A percentile compares a stretch with the other conserved stretches of the same genome.
phyloP scores from a whole-genome alignment of 2,888 invertebrate species.

The Drosophila mettleri region DNA sequence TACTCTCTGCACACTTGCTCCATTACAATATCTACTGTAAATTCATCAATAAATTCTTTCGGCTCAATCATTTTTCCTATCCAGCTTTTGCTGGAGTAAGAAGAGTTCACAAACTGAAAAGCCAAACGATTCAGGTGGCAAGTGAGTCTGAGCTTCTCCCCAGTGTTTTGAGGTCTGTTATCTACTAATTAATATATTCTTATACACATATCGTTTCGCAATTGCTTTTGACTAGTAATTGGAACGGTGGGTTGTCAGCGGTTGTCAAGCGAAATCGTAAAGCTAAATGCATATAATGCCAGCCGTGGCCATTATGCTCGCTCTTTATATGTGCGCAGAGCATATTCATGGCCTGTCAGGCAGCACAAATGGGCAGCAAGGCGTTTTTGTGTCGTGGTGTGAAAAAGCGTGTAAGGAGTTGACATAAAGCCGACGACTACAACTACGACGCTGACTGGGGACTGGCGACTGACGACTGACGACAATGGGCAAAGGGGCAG shows the following conservation, averaged over 20 bases:
- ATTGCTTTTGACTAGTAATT: conserved; percentile 20
- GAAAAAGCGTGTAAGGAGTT: conserved; percentile 85
- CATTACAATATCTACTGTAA: neutral
- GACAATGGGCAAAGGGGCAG: conserved; percentile 41
- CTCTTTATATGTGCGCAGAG: conserved; percentile 12
- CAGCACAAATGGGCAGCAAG: conserved; percentile 72
- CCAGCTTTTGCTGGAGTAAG: too few species aligned
- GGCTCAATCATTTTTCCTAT: too few species aligned
- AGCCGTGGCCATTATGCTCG: conserved; percentile 13
- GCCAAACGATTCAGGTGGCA: neutral
- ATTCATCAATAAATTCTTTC: too few species aligned
- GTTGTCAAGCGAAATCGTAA: conserved; percentile 19
- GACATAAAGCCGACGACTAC: conserved; percentile 72
- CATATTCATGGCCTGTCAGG: conserved; percentile 73
- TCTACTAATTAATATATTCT: conserved; percentile 72
- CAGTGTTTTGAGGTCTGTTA: neutral
- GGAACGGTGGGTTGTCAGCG: conserved; percentile 18
- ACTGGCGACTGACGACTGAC: conserved; percentile 30
- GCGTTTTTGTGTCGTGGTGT: conserved; percentile 84
- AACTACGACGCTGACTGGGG: conserved; percentile 24
- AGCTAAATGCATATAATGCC: conserved; percentile 33
- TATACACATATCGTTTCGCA: neutral
- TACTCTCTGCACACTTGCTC: neutral
- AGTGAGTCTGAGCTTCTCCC: neutral
- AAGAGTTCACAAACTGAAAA: neutral